A percentile compares a stretch with the other conserved stretches of the same genome.
phyloP scores from a whole-genome alignment of 1,140 invertebrate species.

The Lepidostoma basale region DNA sequence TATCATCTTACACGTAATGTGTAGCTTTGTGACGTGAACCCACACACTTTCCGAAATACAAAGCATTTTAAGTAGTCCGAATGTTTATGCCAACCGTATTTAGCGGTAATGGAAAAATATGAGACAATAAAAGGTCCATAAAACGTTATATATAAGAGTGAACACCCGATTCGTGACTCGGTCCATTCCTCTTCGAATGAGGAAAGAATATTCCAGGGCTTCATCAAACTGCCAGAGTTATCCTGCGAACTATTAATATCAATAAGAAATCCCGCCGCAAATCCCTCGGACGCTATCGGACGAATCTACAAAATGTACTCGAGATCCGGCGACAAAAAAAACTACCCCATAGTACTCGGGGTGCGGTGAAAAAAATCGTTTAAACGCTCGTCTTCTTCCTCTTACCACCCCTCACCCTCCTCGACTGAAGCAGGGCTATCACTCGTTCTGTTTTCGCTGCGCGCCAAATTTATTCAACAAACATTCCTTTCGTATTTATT shows the following conservation, averaged over 20 bases:
- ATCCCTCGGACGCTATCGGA: constrained; percentile 23
- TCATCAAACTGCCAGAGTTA: constrained; percentile 1
- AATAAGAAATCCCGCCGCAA: constrained; percentile 9
- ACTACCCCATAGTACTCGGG: constrained; percentile 8
- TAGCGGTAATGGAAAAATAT: no score
- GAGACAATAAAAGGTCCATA: no score
- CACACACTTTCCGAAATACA: no score
- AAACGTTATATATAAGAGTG: no score
- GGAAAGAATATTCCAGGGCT: neutral
- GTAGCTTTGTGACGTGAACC: no score
- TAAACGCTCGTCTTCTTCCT: constrained; percentile 19
- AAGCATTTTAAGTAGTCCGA: no score
- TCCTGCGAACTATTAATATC: constrained; percentile 17
- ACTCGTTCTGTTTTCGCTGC: neutral
- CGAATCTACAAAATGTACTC: constrained; percentile 26
- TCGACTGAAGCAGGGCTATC: constrained; percentile 7
- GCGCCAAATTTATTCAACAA: no score
- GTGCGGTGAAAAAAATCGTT: constrained; percentile 29
- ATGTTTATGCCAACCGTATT: no score
- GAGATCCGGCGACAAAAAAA: constrained; percentile 21
- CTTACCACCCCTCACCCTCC: neutral
- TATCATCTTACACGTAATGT: no score
- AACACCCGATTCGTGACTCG: no score
- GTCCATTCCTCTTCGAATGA: neutral
- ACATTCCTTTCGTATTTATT: no score